Percentiles rank a stretch among this genome's conserved stretches.
These are phyloP conservation scores for Garrulus glandarius DNA, from an alignment of 2,797 vertebrate genomes.

Conservation along the genomic window DNA sequence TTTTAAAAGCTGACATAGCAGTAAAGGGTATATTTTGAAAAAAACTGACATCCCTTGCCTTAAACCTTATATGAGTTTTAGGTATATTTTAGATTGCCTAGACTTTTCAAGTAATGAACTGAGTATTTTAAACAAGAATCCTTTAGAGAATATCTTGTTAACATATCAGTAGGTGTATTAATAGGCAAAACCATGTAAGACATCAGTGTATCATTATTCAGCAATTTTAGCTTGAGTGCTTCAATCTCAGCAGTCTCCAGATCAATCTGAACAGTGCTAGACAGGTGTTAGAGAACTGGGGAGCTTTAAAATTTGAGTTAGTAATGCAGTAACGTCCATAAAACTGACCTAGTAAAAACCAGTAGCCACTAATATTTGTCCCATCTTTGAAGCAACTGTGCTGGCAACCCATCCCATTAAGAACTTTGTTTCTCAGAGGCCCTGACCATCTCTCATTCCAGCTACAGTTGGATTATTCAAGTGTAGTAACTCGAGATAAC, in stretches of 20 bases:
- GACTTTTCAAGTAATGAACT: not conserved
- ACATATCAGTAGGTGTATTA: not conserved
- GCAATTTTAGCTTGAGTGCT: not conserved
- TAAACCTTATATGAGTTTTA: not conserved
- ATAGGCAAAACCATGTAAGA: not conserved
- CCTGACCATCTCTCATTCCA: not conserved
- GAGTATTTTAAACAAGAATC: not conserved
- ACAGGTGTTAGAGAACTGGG: not conserved
- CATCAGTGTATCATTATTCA: not conserved
- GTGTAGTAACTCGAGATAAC: not conserved
- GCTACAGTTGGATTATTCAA: not conserved
- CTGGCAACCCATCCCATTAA: not conserved
- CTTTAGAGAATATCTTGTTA: not conserved
- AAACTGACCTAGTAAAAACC: not conserved
- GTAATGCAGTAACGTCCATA: not conserved
- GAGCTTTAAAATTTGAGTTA: not conserved
- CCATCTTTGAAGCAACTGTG: not conserved
- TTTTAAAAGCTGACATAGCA: not conserved
- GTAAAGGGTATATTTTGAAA: not conserved
- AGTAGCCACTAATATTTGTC: not conserved
- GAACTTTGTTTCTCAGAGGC: not conserved
- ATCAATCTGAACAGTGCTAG: not conserved
- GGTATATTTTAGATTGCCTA: not conserved
- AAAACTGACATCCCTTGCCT: not conserved
- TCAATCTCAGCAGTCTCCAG: not conserved